A percentile compares a stretch with the other conserved stretches of the same genome.
Evolutionary conservation across 2,888 invertebrate species (phyloP).

Genomic region (Eumerus sabulonum): DNA sequence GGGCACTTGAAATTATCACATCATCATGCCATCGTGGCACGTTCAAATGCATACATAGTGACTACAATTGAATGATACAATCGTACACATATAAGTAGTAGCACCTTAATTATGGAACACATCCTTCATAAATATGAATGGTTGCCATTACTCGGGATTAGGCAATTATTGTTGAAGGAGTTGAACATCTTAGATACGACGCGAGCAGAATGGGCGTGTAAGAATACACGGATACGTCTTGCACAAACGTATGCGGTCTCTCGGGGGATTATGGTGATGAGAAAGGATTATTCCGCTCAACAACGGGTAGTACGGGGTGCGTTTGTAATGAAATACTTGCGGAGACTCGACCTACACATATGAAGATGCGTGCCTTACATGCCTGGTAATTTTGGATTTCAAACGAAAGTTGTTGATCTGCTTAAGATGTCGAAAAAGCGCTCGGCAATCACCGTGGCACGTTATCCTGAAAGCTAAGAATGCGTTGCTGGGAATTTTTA

Average conservation of each 20-base stretch:
- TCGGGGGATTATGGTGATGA: slow-evolving; percentile 64
- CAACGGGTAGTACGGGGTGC: slow-evolving; percentile 31
- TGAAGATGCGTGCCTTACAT: slow-evolving; percentile 32
- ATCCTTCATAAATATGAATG: slow-evolving; percentile 69
- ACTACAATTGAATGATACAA: slow-evolving; percentile 47
- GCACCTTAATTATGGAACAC: slow-evolving; percentile 67
- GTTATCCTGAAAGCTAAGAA: slow-evolving; percentile 44
- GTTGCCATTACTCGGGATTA: slow-evolving; percentile 66
- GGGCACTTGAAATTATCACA: slow-evolving; percentile 65
- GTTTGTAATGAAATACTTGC: slow-evolving; percentile 59
- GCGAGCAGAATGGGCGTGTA: no score
- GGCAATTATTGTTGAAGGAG: slow-evolving; percentile 63
- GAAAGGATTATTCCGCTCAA: slow-evolving; percentile 57
- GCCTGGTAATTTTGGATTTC: slow-evolving; percentile 56
- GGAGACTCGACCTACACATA: not conserved
- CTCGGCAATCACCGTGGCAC: slow-evolving; percentile 53
- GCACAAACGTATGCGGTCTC: slow-evolving; percentile 65
- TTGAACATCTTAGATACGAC: slow-evolving; percentile 47
- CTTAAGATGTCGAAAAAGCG: slow-evolving; percentile 50
- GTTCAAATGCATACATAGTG: slow-evolving; percentile 5
- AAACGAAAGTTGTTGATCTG: slow-evolving; percentile 43
- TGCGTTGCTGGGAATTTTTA: slow-evolving; percentile 63
- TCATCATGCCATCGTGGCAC: slow-evolving; percentile 40
- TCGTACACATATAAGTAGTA: slow-evolving; percentile 21
- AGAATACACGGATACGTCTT: slow-evolving; percentile 41